These are phyloP conservation scores for Axinella damicornis DNA, from an alignment of 37 sponge, comb jelly and placozoan genomes.

Conservation along the genomic window DNA sequence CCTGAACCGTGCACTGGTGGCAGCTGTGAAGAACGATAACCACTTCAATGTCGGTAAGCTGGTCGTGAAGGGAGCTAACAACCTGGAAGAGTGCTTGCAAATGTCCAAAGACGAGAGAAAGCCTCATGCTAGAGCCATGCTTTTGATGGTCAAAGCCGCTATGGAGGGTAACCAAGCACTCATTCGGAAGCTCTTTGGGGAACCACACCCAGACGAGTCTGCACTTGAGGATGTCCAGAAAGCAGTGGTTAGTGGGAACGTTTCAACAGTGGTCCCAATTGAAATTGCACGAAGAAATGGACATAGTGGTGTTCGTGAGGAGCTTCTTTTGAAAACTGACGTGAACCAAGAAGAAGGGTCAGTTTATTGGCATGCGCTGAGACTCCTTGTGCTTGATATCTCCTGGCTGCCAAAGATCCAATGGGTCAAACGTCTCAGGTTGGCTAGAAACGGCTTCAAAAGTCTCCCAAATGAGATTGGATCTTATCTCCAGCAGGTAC, in stretches of 20 bases:
- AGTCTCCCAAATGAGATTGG: constrained; percentile 62
- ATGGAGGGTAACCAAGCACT: constrained; percentile 23
- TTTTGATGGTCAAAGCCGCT: constrained; percentile 62
- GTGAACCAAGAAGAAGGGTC: constrained; percentile 50
- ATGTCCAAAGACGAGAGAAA: constrained; percentile 15
- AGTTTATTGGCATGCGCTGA: constrained; percentile 76
- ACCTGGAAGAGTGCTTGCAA: constrained; percentile 46
- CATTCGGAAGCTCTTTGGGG: constrained; percentile 63
- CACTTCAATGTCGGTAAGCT: constrained; percentile 52
- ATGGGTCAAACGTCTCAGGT: constrained; percentile 67
- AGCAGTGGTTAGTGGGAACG: constrained; percentile 31
- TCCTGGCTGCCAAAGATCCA: constrained; percentile 68
- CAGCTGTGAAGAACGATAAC: constrained; percentile 57
- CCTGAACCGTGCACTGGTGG: constrained; percentile 62
- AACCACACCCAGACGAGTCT: neutral
- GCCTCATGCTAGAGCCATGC: constrained; percentile 39
- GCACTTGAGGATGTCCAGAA: constrained; percentile 1
- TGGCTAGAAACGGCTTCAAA: constrained; percentile 65
- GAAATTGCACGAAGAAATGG: constrained; percentile 58
- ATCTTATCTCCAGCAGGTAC: constrained; percentile 47
- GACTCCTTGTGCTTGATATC: constrained; percentile 50
- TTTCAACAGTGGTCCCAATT: constrained; percentile 68
- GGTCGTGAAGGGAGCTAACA: constrained; percentile 36
- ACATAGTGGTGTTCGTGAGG: constrained; percentile 31
- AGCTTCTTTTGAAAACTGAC: constrained; percentile 75